These are phyloP conservation scores for Petrocephalus sullivani DNA, from an alignment of 2,797 vertebrate genomes.

Conservation along the genomic window DNA sequence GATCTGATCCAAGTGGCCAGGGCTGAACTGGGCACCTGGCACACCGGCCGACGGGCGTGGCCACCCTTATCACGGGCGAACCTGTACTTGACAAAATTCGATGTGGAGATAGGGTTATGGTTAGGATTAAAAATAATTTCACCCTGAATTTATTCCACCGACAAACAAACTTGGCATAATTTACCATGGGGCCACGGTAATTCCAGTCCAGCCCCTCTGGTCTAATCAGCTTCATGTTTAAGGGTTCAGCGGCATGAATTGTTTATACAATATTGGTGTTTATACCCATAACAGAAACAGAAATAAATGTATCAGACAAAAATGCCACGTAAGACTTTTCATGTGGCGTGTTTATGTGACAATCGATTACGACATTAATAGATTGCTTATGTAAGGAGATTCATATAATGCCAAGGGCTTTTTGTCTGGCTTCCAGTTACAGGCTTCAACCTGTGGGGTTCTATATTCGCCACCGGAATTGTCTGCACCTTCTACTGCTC, in stretches of 20 bases:
- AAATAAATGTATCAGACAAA: not conserved
- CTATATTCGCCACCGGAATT: slow-evolving; percentile 72
- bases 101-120: not conserved
- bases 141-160: not conserved
- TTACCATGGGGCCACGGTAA: not conserved
- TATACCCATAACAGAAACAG: not conserved
- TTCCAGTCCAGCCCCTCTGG: not conserved
- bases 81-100: not conserved
- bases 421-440: slow-evolving; percentile 57
- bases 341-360: not conserved
- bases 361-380: not conserved
- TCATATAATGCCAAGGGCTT: not conserved
- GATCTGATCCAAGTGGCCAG: not conserved
- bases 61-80: not conserved
- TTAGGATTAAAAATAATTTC: no score
- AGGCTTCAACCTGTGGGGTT: slow-evolving; percentile 73
- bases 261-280: not conserved
- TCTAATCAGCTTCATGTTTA: not conserved
- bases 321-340: not conserved
- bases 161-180: not conserved
- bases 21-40: not conserved
- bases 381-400: not conserved
- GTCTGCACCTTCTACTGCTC: slow-evolving; percentile 79
- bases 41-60: not conserved
- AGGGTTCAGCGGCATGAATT: not conserved